Conservation (phyloP, 2,113 vertebrate genomes). For the Urocynchramus pylzowi region DNA sequence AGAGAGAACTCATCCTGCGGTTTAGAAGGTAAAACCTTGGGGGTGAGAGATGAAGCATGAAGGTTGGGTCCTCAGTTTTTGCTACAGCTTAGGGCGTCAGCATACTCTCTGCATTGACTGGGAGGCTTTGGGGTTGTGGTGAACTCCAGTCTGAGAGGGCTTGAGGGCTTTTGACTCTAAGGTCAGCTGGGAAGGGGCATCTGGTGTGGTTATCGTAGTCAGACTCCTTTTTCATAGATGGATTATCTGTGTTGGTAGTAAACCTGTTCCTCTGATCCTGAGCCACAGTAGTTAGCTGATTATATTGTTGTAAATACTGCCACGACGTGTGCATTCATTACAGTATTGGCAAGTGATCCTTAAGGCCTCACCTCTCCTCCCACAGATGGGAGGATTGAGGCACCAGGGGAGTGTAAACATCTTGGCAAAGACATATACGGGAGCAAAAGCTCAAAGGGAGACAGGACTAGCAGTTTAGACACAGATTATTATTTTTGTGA, state of each 20-base stretch:
- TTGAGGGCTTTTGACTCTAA: not conserved
- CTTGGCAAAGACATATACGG: not conserved
- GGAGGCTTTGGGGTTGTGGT: not conserved
- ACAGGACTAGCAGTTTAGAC: not conserved
- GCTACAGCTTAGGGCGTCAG: accelerated
- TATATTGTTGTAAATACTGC: not conserved
- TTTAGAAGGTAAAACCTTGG: not conserved
- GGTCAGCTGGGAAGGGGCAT: not conserved
- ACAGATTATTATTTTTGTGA: not conserved
- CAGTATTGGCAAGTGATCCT: not conserved
- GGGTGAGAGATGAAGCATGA: accelerated
- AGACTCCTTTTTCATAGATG: not conserved
- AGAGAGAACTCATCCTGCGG: not conserved
- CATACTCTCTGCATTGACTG: accelerated
- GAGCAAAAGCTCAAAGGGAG: not conserved
- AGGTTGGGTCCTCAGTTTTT: not conserved
- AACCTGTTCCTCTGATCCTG: not conserved
- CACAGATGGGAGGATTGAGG: not conserved
- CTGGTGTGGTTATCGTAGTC: not conserved
- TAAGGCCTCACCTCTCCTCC: not conserved
- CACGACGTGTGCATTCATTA: not conserved
- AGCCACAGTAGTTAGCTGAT: not conserved
- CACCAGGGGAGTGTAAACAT: not conserved
- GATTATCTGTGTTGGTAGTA: not conserved
- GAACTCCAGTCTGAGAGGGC: not conserved